Evolutionary conservation across 2,113 vertebrate genomes (phyloP).

Genomic region (Mesocricetus auratus): DNA sequence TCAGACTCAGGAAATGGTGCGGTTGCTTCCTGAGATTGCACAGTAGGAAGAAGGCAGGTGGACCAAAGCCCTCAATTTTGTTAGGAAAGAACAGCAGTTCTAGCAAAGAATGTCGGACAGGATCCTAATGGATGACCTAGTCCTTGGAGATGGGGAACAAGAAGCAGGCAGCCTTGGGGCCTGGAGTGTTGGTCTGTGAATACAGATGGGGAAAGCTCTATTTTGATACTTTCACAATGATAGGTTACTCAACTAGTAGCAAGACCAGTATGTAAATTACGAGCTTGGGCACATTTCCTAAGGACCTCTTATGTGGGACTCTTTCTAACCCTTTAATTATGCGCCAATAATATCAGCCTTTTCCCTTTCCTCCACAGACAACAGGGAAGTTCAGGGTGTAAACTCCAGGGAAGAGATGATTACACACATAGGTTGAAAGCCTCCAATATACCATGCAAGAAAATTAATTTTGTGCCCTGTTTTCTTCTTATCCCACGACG

Average conservation of each 20-base stretch:
- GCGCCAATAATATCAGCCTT: not conserved
- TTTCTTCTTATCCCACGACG: not conserved
- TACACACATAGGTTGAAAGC: not conserved
- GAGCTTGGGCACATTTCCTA: not conserved
- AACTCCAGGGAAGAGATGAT: not conserved
- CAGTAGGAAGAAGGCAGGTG: too few relatives aligned
- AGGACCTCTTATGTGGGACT: not conserved
- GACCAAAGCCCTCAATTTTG: not conserved
- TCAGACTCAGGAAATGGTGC: not conserved
- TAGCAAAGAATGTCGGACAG: not conserved
- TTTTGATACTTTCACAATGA: not conserved
- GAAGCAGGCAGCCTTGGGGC: not conserved
- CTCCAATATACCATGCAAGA: not conserved
- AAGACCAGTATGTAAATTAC: not conserved
- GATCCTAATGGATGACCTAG: not conserved
- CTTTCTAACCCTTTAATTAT: not conserved
- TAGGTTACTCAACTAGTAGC: not conserved
- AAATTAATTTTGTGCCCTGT: not conserved
- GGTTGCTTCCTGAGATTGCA: not conserved
- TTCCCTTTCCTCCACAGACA: not conserved
- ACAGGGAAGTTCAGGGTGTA: not conserved
- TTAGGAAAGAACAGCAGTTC: not conserved
- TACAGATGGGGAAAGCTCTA: not conserved
- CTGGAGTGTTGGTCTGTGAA: not conserved
- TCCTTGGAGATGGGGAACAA: not conserved